phyloP scores from a whole-genome alignment of 2,888 invertebrate genomes.

The Stenolophus ochropezus region DNA sequence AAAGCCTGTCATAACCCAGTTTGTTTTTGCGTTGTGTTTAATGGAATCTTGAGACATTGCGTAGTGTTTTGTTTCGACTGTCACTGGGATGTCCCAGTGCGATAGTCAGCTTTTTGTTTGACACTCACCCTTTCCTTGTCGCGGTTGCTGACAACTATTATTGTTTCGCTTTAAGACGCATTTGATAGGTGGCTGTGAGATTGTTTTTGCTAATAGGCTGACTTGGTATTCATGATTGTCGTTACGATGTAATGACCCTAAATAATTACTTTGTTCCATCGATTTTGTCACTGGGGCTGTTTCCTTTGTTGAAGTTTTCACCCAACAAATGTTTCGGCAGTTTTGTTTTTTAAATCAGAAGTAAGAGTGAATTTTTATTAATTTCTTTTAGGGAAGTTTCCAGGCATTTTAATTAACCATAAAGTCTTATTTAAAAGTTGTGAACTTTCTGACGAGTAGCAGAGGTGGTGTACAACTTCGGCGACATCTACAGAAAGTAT shows the following conservation, averaged over 20 bases:
- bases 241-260: slow-evolving; percentile 33
- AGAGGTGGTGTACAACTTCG: too few species aligned
- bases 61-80: slow-evolving; percentile 19
- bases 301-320: not conserved
- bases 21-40: slow-evolving; percentile 28
- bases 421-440: too few species aligned
- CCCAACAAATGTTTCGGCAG: too few species aligned
- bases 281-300: not conserved
- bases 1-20: slow-evolving; percentile 25
- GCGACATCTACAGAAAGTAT: too few species aligned
- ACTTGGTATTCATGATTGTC: slow-evolving; percentile 22
- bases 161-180: slow-evolving; percentile 26
- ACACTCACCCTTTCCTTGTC: slow-evolving; percentile 14
- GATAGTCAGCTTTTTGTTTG: slow-evolving; percentile 26
- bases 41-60: slow-evolving; percentile 12
- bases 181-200: slow-evolving; percentile 20
- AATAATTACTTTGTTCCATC: slow-evolving; percentile 35
- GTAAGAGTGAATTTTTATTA: not conserved
- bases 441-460: too few species aligned
- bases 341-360: not conserved
- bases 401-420: too few species aligned
- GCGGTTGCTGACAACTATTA: slow-evolving; percentile 25
- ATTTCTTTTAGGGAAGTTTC: too few species aligned
- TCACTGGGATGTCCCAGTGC: slow-evolving; percentile 8
- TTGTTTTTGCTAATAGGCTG: slow-evolving; percentile 29